Evolutionary conservation across 2,113 vertebrate genomes (phyloP), one percentile per base, ranked within the genome.

Genomic region (Australoheros scitulus): DNA sequence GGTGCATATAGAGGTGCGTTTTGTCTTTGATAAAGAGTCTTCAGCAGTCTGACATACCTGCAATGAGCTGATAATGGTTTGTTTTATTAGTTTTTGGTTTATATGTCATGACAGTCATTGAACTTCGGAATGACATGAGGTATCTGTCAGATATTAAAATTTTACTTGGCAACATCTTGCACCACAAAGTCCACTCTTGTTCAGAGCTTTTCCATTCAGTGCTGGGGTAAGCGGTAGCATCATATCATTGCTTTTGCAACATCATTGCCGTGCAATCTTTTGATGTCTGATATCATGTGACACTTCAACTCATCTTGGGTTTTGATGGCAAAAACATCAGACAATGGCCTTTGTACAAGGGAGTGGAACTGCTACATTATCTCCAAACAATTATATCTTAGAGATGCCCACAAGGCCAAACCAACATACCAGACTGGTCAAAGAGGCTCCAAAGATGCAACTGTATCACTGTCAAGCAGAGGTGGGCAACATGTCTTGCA

Each of bases 281-380:
- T 93, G 91, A 93, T 92, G 90, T 89, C 70, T 58, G 56, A 81
- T 77, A 74, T 74, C 64, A 78, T 92, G 75, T 56, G 57, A 88
- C 82, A 83, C 77, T 82, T 83, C 68, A 86, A 88, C 85, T 89
- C 88, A 83, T 92, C 87, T 79, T 74, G 52, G 24, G 75, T 79
- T 90, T 86, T 92, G 80, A 91, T 81, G 80, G 47, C 43, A 85
- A 88, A 86, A 80, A 84, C 78, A 85, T 90, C 86, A 85, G 80
- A 91, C 86, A 86, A 65, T 82, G 88, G 90, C 89, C 89, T 94
- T 94, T 92, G 90, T 88, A 84, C 90, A 50, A 89, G 80, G 88
- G 91, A 92, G 90, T 88, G 79, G 77, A 83, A 77, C 76, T 5
- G 88, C 77, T 82, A 83, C 85, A 90, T 88, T 94, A 94, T 94